Conservation (phyloP, 1,140 invertebrate genomes). For the Sweltsa coloradensis region DNA sequence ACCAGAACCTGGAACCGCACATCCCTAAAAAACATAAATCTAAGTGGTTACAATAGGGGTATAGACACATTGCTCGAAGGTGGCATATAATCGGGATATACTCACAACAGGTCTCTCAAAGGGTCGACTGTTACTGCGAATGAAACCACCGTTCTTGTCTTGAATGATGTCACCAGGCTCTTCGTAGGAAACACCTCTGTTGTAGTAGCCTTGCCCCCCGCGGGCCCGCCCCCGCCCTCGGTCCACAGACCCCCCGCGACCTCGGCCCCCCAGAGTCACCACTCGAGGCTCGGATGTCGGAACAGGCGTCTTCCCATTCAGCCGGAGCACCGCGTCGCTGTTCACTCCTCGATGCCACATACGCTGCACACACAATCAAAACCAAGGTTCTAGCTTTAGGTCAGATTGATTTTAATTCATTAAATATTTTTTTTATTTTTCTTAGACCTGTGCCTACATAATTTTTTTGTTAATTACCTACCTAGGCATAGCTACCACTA, state of each 20-base stretch:
- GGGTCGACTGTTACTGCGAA: conserved; percentile 12
- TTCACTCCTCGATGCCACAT: conserved; percentile 44
- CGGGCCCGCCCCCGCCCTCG: conserved; percentile 40
- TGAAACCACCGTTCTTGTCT: conserved; percentile 4
- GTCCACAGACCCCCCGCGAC: conserved; percentile 45
- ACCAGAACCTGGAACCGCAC: too few relatives aligned
- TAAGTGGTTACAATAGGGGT: too few relatives aligned
- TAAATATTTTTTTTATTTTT: too few relatives aligned
- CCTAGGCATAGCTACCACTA: too few relatives aligned
- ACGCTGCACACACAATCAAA: conserved; percentile 29
- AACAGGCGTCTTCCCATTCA: conserved; percentile 23
- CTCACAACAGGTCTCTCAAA: too few relatives aligned
- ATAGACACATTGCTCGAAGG: too few relatives aligned
- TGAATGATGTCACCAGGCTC: conserved; percentile 32
- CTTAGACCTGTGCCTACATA: too few relatives aligned
- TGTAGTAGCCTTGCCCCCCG: conserved; percentile 37
- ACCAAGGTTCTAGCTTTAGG: neutral
- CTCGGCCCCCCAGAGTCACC: conserved; percentile 25
- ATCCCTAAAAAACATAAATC: too few relatives aligned
- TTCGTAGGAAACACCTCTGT: conserved; percentile 39
- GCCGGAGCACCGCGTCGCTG: conserved; percentile 37
- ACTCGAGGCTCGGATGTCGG: neutral
- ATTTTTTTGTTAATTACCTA: too few relatives aligned
- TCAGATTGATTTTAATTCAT: too few relatives aligned
- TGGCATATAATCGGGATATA: too few relatives aligned